Evolutionary conservation across 35 echinoderm and acorn worm species (phyloP), one percentile per base, ranked within the genome.

Genomic region (Patiria miniata): DNA sequence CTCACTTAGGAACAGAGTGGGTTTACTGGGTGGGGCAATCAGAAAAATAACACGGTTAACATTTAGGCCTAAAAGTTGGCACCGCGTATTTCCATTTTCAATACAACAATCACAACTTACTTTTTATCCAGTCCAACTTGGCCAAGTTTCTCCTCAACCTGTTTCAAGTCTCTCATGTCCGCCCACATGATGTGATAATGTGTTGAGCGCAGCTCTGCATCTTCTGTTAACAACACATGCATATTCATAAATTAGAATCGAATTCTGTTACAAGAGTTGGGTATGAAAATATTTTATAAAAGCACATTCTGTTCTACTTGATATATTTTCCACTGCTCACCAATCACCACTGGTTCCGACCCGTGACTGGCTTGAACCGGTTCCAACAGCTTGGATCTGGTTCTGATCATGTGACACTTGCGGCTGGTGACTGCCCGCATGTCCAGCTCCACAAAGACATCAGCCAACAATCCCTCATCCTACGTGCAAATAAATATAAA

Each of bases 111-210:
- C 12, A 12, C 42, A 22, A 85, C 81, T 81, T 22, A 93, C 91
- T 73, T 85, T 77, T 84, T 89, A 60, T 93, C 91, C 19, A 93
- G 56, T 58, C 86, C 91, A 36, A 54, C 80, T 79, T 84, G 54
- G 54, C 34, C 86, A 17, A 97, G 61, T 79, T 91, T 97, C 0
- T 83, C 47, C 40, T 97, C 89, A 51, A 97, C 69, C 55, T 97
- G 78, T 39, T 77, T 54, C 18, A 90, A 28, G 55, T 97, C 91
- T 79, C 95, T 94, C 16, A 97, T 61, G 89, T 97, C 95, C n/a
- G 88, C 89, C 91, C 91, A 93, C 81, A 93, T 69, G 47, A 97
- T 97, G 81, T 97, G 95, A 78, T 94, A 97, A 40, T 77, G 87
- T 0, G 81, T 55, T 50, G 90, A 94, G 77, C 94, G 95, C 3